Evolutionary conservation across 2,797 vertebrate species (phyloP), one percentile per base, ranked within the genome.

Genomic region (Odontamblyopus rebecca): DNA sequence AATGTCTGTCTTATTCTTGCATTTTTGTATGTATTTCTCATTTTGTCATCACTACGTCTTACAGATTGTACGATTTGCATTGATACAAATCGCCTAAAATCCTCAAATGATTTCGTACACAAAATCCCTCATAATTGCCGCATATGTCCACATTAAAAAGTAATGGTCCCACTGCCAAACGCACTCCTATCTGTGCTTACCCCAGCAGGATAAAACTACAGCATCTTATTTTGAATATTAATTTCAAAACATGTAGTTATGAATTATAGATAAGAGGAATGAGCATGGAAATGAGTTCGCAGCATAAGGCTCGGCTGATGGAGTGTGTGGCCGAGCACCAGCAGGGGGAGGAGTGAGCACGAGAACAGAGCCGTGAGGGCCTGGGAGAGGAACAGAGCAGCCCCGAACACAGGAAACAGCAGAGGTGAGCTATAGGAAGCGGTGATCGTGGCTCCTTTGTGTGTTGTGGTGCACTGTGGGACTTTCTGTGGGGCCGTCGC

Each of bases 271-370:
- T 90, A 85, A 88, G 77, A 85, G 61, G 86, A 79, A 89, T 87
- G 80, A 85, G 74, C 81, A 89, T 90, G 88, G 76, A 86, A 88
- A 89, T 90, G 85, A 82, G 82, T 82, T 77, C 85, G 86, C 81
- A 87, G 78, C 83, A 87, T 90, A 89, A 84, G 84, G 76, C 84
- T 71, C 48, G 68, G 67, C 82, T 53, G 82, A 79, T 0, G 38
- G 86, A 61, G 84, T 75, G 90, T 93, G 85, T 92, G 79, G 74
- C 81, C 85, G 91, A 78, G 73, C 82, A 88, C 93, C 93, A 94
- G 93, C 82, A 94, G 94, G 93, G 94, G 93, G 93, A 94, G 89
- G 87, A 95, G 89, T 93, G 89, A 84, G 85, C 93, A 87, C 91
- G 91, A 89, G 89, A 93, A 94, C 88, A 78, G 82, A 86, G 50